Evolutionary conservation across 2,888 invertebrate genomes (phyloP), one percentile per base, ranked within the genome.

Genomic region (Ormyrus labotus): DNA sequence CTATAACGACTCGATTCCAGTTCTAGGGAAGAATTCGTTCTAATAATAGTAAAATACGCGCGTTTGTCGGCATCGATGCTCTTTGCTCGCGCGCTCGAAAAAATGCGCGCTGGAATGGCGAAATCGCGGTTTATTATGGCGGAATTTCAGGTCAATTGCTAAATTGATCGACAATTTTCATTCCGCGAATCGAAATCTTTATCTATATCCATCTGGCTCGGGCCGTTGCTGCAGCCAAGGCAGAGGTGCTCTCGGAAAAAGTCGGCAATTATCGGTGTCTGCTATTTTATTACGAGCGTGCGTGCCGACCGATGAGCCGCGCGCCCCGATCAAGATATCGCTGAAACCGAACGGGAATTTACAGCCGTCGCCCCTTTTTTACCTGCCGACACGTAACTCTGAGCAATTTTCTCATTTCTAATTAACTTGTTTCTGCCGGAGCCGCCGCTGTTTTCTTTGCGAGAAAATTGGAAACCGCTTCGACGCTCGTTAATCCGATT

Each of bases 151-250:
- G 89, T 87, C 89, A 89, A 89, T 89, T 89, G 88, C 84, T 88
- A 88, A 88, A 89, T 88, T 88, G 89, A 89, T 89, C 89, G 86
- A 84, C 88, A 88, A 89, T 89, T 89, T 88, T 88, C 88, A 88
- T 89, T 89, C 88, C 87, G 83, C 83, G 88, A 88, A 89, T 88
- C 88, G 87, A 88, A 89, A 88, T 88, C 67, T 69, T 67, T 71
- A 71, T 83, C 83, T 83, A 83, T 83, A 82, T 82, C 83, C 81
- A 80, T 84, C 78, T 78, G 79, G 76, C 84, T 78, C 79, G 65
- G 78, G 79, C 74, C 80, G 77, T 78, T 79, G 75, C 72, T 9
- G n/a, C 73, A 8, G 4, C 55, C 8, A 1, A 11, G 47, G 6
- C 73, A 48, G 84, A 84, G 84, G 34, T 4, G 34, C 82, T 82